phyloP scores from a whole-genome alignment of 2,113 vertebrate species.

The Piaya cayana region DNA sequence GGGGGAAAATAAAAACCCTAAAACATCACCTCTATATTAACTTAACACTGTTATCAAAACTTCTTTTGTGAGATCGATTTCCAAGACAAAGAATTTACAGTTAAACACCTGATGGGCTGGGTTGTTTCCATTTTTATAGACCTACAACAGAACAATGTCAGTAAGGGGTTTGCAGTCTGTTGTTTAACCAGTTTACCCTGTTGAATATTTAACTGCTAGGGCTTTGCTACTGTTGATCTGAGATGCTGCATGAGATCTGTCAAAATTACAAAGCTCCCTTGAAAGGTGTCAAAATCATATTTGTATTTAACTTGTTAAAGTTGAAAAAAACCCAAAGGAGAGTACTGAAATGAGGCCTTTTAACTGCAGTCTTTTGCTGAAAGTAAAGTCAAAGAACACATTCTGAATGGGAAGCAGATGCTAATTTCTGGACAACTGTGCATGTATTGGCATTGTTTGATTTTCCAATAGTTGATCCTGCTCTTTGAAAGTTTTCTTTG shows the following conservation, averaged over 20 bases:
- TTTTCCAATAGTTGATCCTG: neutral
- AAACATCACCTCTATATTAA: neutral
- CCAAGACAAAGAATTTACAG: neutral
- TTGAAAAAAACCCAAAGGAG: rapidly evolving
- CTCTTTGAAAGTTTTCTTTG: neutral
- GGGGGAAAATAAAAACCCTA: rapidly evolving
- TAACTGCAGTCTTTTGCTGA: neutral
- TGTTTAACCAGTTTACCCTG: neutral
- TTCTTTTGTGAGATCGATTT: neutral
- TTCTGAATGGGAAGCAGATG: neutral
- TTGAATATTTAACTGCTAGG: neutral
- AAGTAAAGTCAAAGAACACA: neutral
- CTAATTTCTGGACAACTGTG: neutral
- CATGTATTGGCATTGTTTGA: neutral
- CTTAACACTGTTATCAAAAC: neutral
- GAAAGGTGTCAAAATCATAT: neutral
- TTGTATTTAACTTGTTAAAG: neutral
- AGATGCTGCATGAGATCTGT: neutral
- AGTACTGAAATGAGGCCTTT: neutral
- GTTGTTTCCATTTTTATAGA: neutral
- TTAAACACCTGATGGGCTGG: neutral
- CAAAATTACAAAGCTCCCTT: neutral
- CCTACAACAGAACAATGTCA: neutral
- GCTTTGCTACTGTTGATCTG: neutral
- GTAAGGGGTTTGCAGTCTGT: neutral